phyloP scores from a whole-genome alignment of 2,113 vertebrate genomes.

The Saccopteryx leptura region DNA sequence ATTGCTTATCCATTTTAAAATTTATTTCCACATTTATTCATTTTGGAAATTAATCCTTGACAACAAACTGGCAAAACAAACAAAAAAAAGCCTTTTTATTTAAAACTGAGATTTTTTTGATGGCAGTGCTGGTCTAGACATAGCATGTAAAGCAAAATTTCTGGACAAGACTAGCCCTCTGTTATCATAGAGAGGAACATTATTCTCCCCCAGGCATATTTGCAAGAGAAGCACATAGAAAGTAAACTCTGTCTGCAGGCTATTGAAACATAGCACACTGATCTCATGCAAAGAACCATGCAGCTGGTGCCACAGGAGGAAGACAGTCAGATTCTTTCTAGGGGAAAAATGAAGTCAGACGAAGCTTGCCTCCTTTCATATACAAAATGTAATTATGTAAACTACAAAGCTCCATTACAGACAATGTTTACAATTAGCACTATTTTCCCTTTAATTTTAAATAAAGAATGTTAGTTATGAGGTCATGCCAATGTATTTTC shows the following conservation, averaged over 20 bases:
- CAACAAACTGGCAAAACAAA: background rate
- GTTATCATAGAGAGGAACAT: constrained; percentile 85
- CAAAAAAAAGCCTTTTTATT: constrained; percentile 55
- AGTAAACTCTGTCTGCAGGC: constrained; percentile 87
- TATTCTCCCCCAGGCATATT: constrained; percentile 86
- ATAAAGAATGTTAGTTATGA: constrained; percentile 84
- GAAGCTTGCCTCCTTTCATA: constrained; percentile 86
- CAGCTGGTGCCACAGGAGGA: constrained; percentile 89
- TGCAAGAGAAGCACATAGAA: constrained; percentile 87
- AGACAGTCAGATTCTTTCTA: constrained; percentile 87
- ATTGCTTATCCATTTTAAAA: background rate
- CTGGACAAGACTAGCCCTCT: constrained; percentile 75
- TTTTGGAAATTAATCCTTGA: constrained; percentile 52
- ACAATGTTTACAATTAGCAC: constrained; percentile 89
- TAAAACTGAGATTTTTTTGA: constrained; percentile 70
- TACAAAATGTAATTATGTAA: constrained; percentile 89
- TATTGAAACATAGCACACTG: constrained; percentile 88
- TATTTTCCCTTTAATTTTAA: constrained; percentile 87
- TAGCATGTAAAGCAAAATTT: constrained; percentile 75
- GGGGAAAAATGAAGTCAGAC: constrained; percentile 88
- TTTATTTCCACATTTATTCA: background rate
- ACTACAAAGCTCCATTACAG: constrained; percentile 88
- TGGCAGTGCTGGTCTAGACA: constrained; percentile 61
- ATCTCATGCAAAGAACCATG: constrained; percentile 86
- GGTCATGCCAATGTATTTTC: constrained; percentile 86